Evolutionary conservation across 2,888 invertebrate genomes (phyloP).

Genomic region (Drosophila subquinaria): DNA sequence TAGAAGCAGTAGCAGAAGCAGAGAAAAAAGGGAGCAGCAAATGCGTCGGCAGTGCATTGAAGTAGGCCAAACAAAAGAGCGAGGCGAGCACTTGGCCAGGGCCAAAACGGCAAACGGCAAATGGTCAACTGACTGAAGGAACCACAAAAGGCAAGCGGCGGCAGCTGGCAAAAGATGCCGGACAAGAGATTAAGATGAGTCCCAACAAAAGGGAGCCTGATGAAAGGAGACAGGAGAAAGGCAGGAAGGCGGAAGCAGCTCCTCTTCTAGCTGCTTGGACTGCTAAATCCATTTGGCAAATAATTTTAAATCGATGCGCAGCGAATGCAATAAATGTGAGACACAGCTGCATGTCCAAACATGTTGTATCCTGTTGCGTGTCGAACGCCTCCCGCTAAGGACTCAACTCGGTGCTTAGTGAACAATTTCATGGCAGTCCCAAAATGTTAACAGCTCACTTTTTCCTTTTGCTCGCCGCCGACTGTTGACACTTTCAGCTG

Average conservation of each 20-base stretch:
- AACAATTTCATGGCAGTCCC: constrained; percentile 36
- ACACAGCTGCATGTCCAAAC: constrained; percentile 43
- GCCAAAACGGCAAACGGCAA: constrained; percentile 63
- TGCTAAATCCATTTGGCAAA: constrained; percentile 25
- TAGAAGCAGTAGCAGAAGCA: constrained; percentile 1
- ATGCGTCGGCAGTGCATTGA: constrained; percentile 65
- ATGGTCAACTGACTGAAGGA: constrained; percentile 62
- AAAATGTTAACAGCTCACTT: constrained; percentile 41
- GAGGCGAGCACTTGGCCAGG: constrained; percentile 43
- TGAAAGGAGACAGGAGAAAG: constrained; percentile 45
- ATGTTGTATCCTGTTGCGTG: constrained; percentile 29
- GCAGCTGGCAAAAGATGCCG: constrained; percentile 58
- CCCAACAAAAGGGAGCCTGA: constrained; percentile 32
- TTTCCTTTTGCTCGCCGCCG: constrained; percentile 36
- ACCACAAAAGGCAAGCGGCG: constrained; percentile 77
- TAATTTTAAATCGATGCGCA: constrained; percentile 24
- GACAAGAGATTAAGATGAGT: constrained; percentile 48
- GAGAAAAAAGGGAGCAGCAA: constrained; percentile 22
- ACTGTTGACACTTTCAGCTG: constrained; percentile 79
- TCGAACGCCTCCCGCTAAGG: constrained; percentile 24
- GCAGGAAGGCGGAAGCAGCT: constrained; percentile 54
- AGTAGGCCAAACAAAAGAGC: constrained; percentile 60
- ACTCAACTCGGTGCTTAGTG: constrained; percentile 29
- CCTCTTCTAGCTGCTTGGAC: constrained; percentile 15
- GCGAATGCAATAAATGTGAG: constrained; percentile 59